These are phyloP conservation scores for Theodoxus fluviatilis DNA, from an alignment of 2,888 invertebrate genomes.

Conservation along the genomic window DNA sequence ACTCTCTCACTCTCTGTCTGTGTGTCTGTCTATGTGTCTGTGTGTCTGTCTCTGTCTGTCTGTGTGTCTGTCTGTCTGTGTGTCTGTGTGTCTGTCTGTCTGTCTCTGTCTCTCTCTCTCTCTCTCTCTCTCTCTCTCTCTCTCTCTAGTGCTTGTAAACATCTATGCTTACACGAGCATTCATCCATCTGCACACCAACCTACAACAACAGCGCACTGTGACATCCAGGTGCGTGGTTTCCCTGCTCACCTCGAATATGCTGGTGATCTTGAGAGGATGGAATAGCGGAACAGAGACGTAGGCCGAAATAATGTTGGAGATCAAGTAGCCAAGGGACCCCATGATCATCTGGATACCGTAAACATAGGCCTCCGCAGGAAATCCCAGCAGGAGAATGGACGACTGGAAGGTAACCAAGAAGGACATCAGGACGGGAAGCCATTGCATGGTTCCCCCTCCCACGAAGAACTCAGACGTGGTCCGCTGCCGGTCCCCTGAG, in stretches of 20 bases:
- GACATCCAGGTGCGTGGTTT: too few relatives aligned
- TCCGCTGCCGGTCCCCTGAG: slow-evolving; percentile 32
- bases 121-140: too few relatives aligned
- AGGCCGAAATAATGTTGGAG: slow-evolving; percentile 38
- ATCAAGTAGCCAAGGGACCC: slow-evolving; percentile 38
- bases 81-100: too few relatives aligned
- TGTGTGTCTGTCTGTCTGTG: too few relatives aligned
- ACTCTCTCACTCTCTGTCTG: too few relatives aligned
- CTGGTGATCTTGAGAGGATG: slow-evolving; percentile 48
- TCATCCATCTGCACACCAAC: too few relatives aligned
- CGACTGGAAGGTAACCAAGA: slow-evolving; percentile 51
- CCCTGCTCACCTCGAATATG: slow-evolving; percentile 48
- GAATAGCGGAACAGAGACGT: slow-evolving; percentile 41
- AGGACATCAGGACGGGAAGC: slow-evolving; percentile 45
- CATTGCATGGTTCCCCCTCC: slow-evolving; percentile 44
- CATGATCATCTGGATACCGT: slow-evolving; percentile 41
- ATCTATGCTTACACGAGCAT: too few relatives aligned
- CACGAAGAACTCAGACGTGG: slow-evolving; percentile 43
- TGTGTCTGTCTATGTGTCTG: too few relatives aligned
- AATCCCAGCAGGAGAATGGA: slow-evolving; percentile 52
- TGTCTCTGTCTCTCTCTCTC: too few relatives aligned
- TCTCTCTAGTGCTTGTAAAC: too few relatives aligned
- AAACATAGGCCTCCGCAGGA: slow-evolving; percentile 49
- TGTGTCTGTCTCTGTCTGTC: too few relatives aligned
- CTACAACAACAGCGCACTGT: too few relatives aligned